Evolutionary conservation across 2,797 vertebrate genomes (phyloP), one percentile per base, ranked within the genome.

Genomic region (Pangasius sanitwongsei): DNA sequence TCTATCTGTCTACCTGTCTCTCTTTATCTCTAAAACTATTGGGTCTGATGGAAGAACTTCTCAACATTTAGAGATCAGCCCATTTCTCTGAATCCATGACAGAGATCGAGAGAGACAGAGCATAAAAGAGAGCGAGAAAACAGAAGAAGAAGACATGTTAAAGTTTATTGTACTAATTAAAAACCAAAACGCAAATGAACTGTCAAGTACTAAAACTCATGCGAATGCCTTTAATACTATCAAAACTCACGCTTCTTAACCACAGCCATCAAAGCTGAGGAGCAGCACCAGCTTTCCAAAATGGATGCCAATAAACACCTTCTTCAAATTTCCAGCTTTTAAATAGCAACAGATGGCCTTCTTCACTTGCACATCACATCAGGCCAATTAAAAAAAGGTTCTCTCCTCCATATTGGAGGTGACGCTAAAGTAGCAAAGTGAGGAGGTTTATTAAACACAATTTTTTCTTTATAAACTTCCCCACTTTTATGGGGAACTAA

Each of bases 231-330:
- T 92, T 89, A 92, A 89, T 86, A 83, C 90, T 87, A 89, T 87
- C 87, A 65, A 55, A 81, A 81, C 75, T 34, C 86, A 80, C 92
- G 93, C 94, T 92, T 91, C 37, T 23, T 89, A 44, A 89, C 86
- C 34, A 86, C 92, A 93, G 92, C 93, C 93, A 95, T 96, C 91
- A 92, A 93, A 94, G 92, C 91, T 85, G 90, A 78, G 37, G 80
- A 86, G 78, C 81, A 65, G 86, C 69, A 50, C 93, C 93, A 89
- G 91, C 90, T 95, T 95, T 96, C 94, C 94, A 92, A 94, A 92
- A 94, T 88, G 91, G 93, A 92, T 91, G 94, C 94, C 94, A 96
- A 95, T 96, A 95, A 96, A 96, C 95, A 95, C 94, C 94, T 90
- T 91, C 94, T 91, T 92, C 85, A 94, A 95, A 94, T 94, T 94